These are phyloP conservation scores for Aphidius ervi DNA, from an alignment of 1,140 invertebrate species.

Conservation along the genomic window DNA sequence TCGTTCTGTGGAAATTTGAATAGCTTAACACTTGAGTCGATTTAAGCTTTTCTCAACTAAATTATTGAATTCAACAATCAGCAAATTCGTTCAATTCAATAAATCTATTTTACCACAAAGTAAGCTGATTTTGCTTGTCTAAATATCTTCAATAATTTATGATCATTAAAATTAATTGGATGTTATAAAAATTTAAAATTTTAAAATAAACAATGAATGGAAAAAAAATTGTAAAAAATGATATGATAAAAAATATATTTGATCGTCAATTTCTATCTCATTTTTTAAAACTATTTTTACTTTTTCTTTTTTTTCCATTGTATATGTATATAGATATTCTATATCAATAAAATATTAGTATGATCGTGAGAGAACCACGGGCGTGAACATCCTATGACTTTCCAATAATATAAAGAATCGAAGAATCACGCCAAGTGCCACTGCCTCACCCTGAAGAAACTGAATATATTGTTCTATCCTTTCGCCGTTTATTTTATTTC, in stretches of 20 bases:
- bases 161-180: too few relatives aligned
- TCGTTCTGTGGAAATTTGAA: conserved; percentile 8
- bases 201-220: too few relatives aligned
- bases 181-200: too few relatives aligned
- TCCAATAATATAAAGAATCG: conserved; percentile 33
- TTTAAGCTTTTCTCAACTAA: not conserved
- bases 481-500: conserved; percentile 5
- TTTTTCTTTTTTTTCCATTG: conserved; percentile 13
- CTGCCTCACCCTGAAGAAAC: conserved; percentile 18
- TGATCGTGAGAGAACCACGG: conserved; percentile 34
- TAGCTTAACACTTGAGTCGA: conserved; percentile 7
- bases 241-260: too few relatives aligned
- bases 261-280: not conserved
- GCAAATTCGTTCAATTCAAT: too few relatives aligned
- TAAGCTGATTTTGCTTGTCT: too few relatives aligned
- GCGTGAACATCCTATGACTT: conserved; percentile 41
- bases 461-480: conserved; percentile 20
- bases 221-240: too few relatives aligned
- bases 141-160: too few relatives aligned
- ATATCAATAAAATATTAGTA: conserved; percentile 33
- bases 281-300: not conserved
- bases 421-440: conserved; percentile 15
- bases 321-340: not conserved
- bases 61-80: not conserved
- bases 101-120: too few relatives aligned